A percentile compares a stretch with the other conserved stretches of the same genome.
Evolutionary conservation across 2,113 vertebrate genomes (phyloP).

Genomic region (Bungarus multicinctus): DNA sequence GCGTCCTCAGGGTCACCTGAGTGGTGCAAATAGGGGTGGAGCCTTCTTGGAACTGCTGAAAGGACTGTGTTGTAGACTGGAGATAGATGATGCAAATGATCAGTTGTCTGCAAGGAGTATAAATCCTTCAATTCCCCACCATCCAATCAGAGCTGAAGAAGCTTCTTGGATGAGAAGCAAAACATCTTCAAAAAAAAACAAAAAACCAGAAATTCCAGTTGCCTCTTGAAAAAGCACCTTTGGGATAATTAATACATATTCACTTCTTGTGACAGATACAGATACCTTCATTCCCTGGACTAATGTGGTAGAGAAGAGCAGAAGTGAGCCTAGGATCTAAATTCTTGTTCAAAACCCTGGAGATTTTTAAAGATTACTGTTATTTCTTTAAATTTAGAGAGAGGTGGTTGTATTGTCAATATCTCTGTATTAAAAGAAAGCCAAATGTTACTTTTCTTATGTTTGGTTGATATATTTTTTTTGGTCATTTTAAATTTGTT

Average conservation of each 20-base stretch:
- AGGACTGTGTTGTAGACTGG: no score
- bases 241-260: not conserved
- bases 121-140: no score
- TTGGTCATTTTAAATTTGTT: not conserved
- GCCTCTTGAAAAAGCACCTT: no score
- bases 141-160: no score
- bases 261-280: not conserved
- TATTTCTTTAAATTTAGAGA: not conserved
- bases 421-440: not conserved
- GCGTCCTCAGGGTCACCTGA: no score
- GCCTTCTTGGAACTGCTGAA: no score
- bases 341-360: not conserved
- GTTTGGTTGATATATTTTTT: not conserved
- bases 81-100: no score
- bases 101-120: no score
- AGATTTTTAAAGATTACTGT: not conserved
- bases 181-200: no score
- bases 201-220: no score
- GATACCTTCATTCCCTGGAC: not conserved
- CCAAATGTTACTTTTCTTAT: not conserved
- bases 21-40: no score
- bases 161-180: no score
- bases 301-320: not conserved
- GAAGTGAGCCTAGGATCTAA: not conserved
- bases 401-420: not conserved